phyloP scores from a whole-genome alignment of 2,113 vertebrate genomes.

The Melanotaenia duboulayi region DNA sequence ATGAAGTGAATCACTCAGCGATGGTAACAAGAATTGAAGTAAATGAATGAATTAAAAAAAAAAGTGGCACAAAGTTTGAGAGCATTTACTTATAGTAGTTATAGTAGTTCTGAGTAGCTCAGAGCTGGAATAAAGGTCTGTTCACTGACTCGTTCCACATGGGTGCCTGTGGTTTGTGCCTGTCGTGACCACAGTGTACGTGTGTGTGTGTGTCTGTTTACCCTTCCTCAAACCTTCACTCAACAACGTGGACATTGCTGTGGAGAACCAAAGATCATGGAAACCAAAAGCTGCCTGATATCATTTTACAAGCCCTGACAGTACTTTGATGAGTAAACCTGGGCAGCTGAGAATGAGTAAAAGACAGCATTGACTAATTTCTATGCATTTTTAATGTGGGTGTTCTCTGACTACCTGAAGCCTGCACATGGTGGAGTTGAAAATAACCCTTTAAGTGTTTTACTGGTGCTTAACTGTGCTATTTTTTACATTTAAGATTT shows the following conservation, averaged over 20 bases:
- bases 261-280: slow-evolving; percentile 36
- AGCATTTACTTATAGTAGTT: slow-evolving; percentile 53
- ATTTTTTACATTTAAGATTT: neutral
- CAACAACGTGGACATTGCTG: slow-evolving; percentile 34
- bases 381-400: slow-evolving; percentile 13
- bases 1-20: slow-evolving; percentile 6
- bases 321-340: slow-evolving; percentile 52
- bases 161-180: slow-evolving; percentile 72
- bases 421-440: neutral
- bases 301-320: slow-evolving; percentile 49
- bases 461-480: too few relatives aligned
- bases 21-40: slow-evolving; percentile 1
- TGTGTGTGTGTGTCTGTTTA: slow-evolving; percentile 35
- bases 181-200: slow-evolving; percentile 57
- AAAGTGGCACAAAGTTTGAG: slow-evolving; percentile 31
- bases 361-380: slow-evolving; percentile 38
- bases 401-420: slow-evolving; percentile 21
- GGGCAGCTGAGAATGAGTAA: slow-evolving; percentile 13
- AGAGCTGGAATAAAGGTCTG: slow-evolving; percentile 66
- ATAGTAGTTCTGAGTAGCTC: slow-evolving; percentile 58
- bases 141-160: slow-evolving; percentile 70
- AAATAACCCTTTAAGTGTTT: slow-evolving; percentile 1
- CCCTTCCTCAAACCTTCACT: slow-evolving; percentile 40
- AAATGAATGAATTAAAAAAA: slow-evolving; percentile 20
- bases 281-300: slow-evolving; percentile 55